A percentile compares a stretch with the other conserved stretches of the same genome.
Conservation (phyloP, 2,113 vertebrate species). For the Microcebus lehilahytsara region DNA sequence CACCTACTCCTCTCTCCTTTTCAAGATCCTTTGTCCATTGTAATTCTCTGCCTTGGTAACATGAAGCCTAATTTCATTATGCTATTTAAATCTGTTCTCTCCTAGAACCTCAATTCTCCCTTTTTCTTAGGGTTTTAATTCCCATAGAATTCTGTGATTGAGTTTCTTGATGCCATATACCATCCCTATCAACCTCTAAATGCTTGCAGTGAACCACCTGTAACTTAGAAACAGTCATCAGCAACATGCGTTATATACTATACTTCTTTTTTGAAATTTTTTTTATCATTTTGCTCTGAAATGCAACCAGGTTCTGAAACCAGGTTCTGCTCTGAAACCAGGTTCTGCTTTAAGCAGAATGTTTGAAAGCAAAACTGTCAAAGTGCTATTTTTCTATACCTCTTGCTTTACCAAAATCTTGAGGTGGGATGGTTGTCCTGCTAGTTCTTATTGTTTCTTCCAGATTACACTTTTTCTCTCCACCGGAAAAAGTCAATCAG, state of each 20-base stretch:
- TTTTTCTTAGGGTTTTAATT: neutral
- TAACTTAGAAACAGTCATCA: neutral
- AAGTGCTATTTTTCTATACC: neutral
- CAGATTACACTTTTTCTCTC: neutral
- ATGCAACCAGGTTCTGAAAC: no score
- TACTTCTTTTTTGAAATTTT: neutral
- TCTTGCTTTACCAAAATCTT: neutral
- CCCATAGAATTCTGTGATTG: neutral
- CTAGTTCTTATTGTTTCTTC: neutral
- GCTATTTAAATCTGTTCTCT: neutral
- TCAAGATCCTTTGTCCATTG: neutral
- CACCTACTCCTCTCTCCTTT: neutral
- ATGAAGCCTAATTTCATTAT: neutral
- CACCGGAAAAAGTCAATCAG: neutral
- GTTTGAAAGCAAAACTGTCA: neutral
- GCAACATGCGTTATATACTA: neutral
- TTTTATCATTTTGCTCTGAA: neutral
- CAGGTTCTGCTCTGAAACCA: neutral
- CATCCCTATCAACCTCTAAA: neutral
- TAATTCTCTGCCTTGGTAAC: neutral
- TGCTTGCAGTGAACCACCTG: neutral
- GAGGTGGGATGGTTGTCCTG: neutral
- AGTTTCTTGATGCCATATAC: neutral
- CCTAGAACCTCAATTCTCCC: neutral
- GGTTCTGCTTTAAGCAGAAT: neutral